Evolutionary conservation across 2,888 invertebrate species (phyloP), one percentile per base, ranked within the genome.

Genomic region (Plagodis pulveraria): DNA sequence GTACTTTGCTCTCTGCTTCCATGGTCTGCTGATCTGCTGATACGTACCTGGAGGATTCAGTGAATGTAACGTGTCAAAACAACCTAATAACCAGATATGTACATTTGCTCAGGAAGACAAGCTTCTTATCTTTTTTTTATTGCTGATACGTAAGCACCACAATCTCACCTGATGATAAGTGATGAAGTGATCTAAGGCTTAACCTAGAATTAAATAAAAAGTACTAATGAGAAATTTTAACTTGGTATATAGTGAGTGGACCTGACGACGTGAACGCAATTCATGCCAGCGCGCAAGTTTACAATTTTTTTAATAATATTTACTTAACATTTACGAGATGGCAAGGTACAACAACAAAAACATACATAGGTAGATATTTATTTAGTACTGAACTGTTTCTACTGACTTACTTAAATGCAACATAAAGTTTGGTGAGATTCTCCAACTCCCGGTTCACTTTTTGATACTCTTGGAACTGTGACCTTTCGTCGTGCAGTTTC

Each of bases 381-480:
- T n/a, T n/a, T 38, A 8, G 1, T 38, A 38, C 1, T 8, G 6
- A 38, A 9, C 2, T 38, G 9, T 38, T 38, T 38, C 9, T 38
- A 38, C 6, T 38, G 5, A 0, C 91, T 90, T 93, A 98, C 84
- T 94, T 95, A 93, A 94, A 97, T 22, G 97, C 97, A 50, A 95
- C 91, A 77, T 95, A 93, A 22, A 98, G 94, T 72, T 96, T 95
- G 33, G 94, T 95, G 53, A 97, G 93, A 77, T 96, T 96, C 67
- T 98, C 97, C 47, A 98, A 88, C 79, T 99, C 98, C 56, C 98
- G 93, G 50, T 96, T 95, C 0, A 96, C 94, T 76, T 97, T 96
- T 86, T 98, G 97, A 79, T 96, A 98, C 84, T 99, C 98, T 62
- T 97, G 93, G 80, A 96, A 98, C 65, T 96, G 96, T 0, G 95